Base-by-base conservation (phyloP, 2,888 invertebrate species). In the Crematogaster levior region DNA sequence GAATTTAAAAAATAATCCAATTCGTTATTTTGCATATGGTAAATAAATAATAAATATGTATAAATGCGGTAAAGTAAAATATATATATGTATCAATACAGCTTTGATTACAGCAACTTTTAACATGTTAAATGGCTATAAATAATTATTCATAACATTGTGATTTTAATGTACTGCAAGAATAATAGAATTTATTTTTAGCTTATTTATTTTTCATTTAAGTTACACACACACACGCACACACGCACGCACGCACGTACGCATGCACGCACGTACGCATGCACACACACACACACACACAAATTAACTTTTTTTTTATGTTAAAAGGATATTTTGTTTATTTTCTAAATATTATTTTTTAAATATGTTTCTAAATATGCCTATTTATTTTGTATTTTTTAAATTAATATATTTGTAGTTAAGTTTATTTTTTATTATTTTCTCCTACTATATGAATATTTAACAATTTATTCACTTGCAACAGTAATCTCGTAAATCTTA, bases 61-160 rank as follows among this genome's bases (percentile, higher is more conserved):
- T 75, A n/a, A 75, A 30, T 58, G 5, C 27, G 34, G 6, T 18
- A 34, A 18, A 51, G 4, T 34, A 46, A 34, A 58, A 34, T 6
- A 34, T 37, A 21, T 65, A 6, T n/a, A 15, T 21, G 27, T 15
- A n/a, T 9, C 15, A 43, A 74, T 74, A 30, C 12, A 5, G 30
- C 2, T 60, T 56, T 43, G 27, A 65, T 63, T 63, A 48, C 12
- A 21, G 21, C 18, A 74, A 63, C 34, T 48, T 63, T 61, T 30
- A 73, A 7, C 21, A 43, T 61, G 30, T 74, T 3, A 6, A 74
- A 48, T 63, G 21, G 21, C 18, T 18, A 0, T 34, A 48, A 73
- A 63, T 74, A 63, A 63, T 74, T 65, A 48, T 10, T 74, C 21
- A 34, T 48, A 70, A 53, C 18, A 46, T 46, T n/a, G 5, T 72